Evolutionary conservation across 1,140 invertebrate species (phyloP), one percentile per base, ranked within the genome.

Genomic region (Drosophila carrolli): DNA sequence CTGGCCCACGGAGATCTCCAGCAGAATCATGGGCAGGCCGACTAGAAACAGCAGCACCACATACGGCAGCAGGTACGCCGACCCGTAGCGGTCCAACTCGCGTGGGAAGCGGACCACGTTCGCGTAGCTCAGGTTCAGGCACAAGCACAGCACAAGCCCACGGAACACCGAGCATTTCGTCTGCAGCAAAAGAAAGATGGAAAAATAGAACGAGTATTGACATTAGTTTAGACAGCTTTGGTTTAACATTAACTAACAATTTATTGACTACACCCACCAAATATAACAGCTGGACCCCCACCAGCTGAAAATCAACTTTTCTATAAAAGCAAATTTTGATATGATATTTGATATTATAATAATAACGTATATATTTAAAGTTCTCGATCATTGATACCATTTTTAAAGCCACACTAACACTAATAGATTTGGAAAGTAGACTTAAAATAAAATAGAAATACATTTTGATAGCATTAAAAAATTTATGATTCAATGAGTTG

Each of bases 91-190:
- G 56, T 92, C 92, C 76, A 92, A 61, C 81, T 92, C 92, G 35
- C 92, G 76, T 75, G 92, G 92, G 75, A 92, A 92, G 67, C 92
- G 89, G 50, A 92, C 91, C 66, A 92, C 80, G 68, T 92, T 92
- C 50, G 91, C 91, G 55, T 81, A 92, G 70, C 91, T 92, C 43
- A 92, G 75, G 71, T 92, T 92, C 10, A 92, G 78, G 76, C 92
- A 92, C 65, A 92, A 75, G 66, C 91, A 92, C 47, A 92, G 76
- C 57, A 92, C 83, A 54, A 92, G 81, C 46, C 91, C 91, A 54
- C 92, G 91, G 84, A 92, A 92, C 58, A 92, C 88, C 13, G 92
- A 92, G 68, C 91, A 92, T 91, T 92, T 92, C 62, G 92, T 92
- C 92, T 92, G 72, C 10, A 80, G 82, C 53, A 23, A 55, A 48